These are phyloP conservation scores for Thalpophila matura DNA, from an alignment of 2,888 invertebrate species.

Conservation along the genomic window DNA sequence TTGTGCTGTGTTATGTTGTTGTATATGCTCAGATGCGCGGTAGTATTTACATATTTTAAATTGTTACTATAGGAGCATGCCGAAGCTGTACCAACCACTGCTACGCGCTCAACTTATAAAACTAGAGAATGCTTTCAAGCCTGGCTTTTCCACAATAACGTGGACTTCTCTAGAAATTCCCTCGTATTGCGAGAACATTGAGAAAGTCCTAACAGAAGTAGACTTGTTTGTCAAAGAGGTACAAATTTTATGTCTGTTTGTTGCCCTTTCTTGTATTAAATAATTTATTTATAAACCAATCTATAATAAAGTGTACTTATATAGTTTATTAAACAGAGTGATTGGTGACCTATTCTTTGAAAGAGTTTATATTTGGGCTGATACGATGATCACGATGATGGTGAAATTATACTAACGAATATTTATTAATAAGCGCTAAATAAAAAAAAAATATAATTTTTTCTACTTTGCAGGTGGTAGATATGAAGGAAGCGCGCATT, in stretches of 20 bases:
- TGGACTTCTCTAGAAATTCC: conserved; percentile 95
- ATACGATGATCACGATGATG: no score
- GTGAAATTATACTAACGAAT: no score
- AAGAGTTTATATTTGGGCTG: no score
- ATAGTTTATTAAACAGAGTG: no score
- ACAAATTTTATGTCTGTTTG: conserved; percentile 12
- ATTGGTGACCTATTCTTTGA: no score
- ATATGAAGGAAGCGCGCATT: conserved; percentile 94
- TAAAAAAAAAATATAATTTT: no score
- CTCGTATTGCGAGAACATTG: conserved; percentile 91
- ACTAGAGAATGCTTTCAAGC: conserved; percentile 93
- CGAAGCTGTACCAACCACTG: conserved; percentile 93
- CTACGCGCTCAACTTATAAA: conserved; percentile 93
- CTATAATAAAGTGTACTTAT: no score
- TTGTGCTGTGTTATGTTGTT: no score
- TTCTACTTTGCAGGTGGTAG: conserved; percentile 87
- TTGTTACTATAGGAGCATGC: conserved; percentile 86
- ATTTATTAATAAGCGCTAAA: no score
- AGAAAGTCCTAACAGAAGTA: conserved; percentile 90
- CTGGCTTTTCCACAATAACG: conserved; percentile 94
- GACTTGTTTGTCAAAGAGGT: conserved; percentile 93
- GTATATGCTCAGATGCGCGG: no score
- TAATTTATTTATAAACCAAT: no score
- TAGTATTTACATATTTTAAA: not conserved
- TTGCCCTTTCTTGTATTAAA: no score